Percentiles rank a stretch among this genome's conserved stretches.
Evolutionary conservation across 1,140 invertebrate genomes (phyloP).

Genomic region (Pseudomyrmex gracilis): DNA sequence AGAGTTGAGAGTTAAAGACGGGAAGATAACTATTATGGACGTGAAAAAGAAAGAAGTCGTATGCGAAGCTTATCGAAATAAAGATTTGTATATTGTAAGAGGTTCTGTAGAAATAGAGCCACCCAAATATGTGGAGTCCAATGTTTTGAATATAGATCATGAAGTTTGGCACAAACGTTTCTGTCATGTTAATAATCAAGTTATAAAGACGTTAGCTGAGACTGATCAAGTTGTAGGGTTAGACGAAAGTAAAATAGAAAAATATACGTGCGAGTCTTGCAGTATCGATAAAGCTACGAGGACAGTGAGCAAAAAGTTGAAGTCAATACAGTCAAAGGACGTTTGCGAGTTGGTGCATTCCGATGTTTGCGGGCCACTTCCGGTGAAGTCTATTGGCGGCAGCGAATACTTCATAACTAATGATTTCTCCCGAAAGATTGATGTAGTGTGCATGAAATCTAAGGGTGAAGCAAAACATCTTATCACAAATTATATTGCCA

Average conservation of each 20-base stretch:
- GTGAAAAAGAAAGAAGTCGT: neutral
- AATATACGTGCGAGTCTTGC: slow-evolving; percentile 8
- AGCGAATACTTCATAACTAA: slow-evolving; percentile 30
- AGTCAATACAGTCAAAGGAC: neutral
- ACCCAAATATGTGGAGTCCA: neutral
- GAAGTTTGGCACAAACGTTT: slow-evolving; percentile 36
- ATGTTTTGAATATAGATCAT: neutral
- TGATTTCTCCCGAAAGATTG: slow-evolving; percentile 14
- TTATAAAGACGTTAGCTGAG: neutral
- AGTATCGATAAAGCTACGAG: slow-evolving; percentile 12
- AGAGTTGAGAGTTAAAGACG: neutral
- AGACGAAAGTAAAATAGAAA: neutral
- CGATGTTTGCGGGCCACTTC: slow-evolving; percentile 42
- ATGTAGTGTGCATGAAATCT: slow-evolving; percentile 20
- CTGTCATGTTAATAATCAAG: neutral
- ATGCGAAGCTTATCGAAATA: neutral
- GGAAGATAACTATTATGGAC: slow-evolving; percentile 27
- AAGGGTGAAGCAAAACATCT: slow-evolving; percentile 34
- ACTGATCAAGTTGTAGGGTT: neutral
- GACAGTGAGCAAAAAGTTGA: neutral
- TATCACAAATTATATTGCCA: slow-evolving; percentile 17
- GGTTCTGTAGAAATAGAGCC: neutral
- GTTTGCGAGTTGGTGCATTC: slow-evolving; percentile 44
- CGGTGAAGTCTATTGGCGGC: slow-evolving; percentile 8
- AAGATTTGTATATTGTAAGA: slow-evolving; percentile 19